phyloP scores from a whole-genome alignment of 2,113 vertebrate species.

The Barnardius zonarius region DNA sequence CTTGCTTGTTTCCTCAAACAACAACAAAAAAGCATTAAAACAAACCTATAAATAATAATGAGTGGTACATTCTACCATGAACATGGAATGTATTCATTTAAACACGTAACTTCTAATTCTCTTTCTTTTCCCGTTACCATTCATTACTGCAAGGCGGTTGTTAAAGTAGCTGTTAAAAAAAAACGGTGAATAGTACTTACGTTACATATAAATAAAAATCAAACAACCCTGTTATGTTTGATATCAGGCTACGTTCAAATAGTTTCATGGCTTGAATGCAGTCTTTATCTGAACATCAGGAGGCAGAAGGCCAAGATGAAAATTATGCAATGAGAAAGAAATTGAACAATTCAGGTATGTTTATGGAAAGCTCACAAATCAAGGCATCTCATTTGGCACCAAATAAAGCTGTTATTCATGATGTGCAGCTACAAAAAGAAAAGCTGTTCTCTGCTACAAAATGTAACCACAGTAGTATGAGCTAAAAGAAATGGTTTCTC shows the following conservation, averaged over 20 bases:
- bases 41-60: neutral
- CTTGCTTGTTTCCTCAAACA: neutral
- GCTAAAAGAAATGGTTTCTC: conserved; percentile 38
- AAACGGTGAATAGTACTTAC: conserved; percentile 7
- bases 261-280: conserved; percentile 62
- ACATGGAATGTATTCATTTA: neutral
- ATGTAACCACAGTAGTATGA: neutral
- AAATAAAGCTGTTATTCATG: conserved; percentile 72
- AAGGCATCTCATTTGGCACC: conserved; percentile 71
- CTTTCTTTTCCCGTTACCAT: neutral
- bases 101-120: neutral
- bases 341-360: conserved; percentile 76
- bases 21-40: neutral
- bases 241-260: conserved; percentile 33
- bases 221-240: conserved; percentile 53
- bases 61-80: neutral
- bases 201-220: conserved; percentile 44
- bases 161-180: conserved; percentile 45
- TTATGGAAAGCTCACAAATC: conserved; percentile 70
- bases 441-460: conserved; percentile 50
- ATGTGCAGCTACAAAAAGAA: conserved; percentile 55
- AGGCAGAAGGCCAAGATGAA: conserved; percentile 63
- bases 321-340: conserved; percentile 75
- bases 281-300: conserved; percentile 72
- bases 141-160: conserved; percentile 37